Base-by-base conservation (phyloP, 1,140 invertebrate genomes). In the Danaus plexippus region DNA sequence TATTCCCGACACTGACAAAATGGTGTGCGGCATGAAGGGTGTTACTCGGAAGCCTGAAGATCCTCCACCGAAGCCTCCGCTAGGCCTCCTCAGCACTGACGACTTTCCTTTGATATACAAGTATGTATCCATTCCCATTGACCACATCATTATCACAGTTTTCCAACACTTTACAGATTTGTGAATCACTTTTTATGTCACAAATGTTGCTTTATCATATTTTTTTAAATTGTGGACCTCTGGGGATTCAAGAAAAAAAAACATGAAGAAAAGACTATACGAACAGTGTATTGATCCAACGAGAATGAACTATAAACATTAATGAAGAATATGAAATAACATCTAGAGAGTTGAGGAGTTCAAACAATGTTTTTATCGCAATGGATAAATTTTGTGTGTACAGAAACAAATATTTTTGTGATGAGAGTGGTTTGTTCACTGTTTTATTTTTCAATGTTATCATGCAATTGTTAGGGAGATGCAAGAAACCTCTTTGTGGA, bases 91-190 rank as follows among this genome's bases (percentile, higher is more conserved):
- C 74, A 92, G 91, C 88, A 90, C 91, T 41, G 92, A 95, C 58
- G 95, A 97, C 80, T 92, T 97, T 68, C 95, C 95, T 12, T 89
- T 93, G 54, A 90, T 93, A 68, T 97, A 95, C 89, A 94, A 94
- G 96, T 97, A 92, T 91, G 91, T 90, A 83, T 57, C 48, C 43
- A 59, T 41, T 54, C 44, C 43, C 9, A 22, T 50, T 43, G 50
- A 54, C 53, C 45, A 59, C 49, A 22, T 54, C 44, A 54, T 55
- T 61, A 64, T 47, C 59, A 67, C 61, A 63, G 49, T 67, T 61
- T 74, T 70, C 52, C 52, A 67, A 76, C 80, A 78, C 77, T 77
- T 57, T 80, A 66, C 80, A 83, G 79, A 71, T 46, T 45, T 69
- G 46, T 64, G 52, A 52, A 61, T 52, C 61, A 69, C 62, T 50